A percentile compares a stretch with the other conserved stretches of the same genome.
phyloP scores from a whole-genome alignment of 2,888 invertebrate species.

The Zelleria hepariella region DNA sequence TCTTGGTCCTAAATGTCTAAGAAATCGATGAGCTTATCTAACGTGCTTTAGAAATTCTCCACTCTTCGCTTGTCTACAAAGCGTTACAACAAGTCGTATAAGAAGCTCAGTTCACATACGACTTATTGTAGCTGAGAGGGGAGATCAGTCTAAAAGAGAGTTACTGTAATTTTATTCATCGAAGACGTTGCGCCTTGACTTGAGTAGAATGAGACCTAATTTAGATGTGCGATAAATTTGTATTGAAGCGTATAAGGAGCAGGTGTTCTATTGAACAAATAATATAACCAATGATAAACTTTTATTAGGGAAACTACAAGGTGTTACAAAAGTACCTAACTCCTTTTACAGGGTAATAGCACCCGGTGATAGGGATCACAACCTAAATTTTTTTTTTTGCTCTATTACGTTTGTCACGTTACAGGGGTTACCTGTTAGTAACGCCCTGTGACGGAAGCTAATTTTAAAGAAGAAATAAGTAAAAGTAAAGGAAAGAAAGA shows the following conservation, averaged over 20 bases:
- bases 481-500: too few species aligned
- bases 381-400: too few species aligned
- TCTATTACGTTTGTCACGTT: too few species aligned
- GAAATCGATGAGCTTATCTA: background rate
- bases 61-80: background rate
- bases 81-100: background rate
- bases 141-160: conserved; percentile 19
- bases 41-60: background rate
- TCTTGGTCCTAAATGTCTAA: background rate
- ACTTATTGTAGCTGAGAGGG: background rate
- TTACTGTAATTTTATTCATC: conserved; percentile 44
- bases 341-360: too few species aligned
- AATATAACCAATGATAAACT: too few species aligned
- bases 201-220: conserved; percentile 21
- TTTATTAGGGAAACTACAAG: too few species aligned
- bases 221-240: conserved; percentile 7
- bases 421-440: too few species aligned
- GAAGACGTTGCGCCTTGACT: conserved; percentile 16
- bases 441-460: too few species aligned
- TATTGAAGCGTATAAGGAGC: background rate
- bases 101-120: background rate
- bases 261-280: background rate
- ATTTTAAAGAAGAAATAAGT: too few species aligned
- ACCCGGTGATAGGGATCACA: too few species aligned
- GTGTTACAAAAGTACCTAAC: too few species aligned